Evolutionary conservation across 2,797 vertebrate genomes (phyloP).

Genomic region (Vespertilio murinus): DNA sequence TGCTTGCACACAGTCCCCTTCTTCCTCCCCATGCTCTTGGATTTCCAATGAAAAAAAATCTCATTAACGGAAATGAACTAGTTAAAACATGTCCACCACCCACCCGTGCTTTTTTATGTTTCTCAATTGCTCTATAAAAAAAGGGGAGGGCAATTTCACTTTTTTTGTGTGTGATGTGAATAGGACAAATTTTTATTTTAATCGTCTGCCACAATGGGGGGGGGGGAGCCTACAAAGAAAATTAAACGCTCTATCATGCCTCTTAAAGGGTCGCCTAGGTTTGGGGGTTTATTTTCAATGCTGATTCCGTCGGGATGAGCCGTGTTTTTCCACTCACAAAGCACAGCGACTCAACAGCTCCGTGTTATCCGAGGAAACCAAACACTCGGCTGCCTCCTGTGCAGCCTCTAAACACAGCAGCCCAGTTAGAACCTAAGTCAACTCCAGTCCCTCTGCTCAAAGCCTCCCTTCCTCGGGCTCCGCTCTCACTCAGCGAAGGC

Average conservation of each 20-base stretch:
- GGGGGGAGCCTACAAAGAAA: not conserved
- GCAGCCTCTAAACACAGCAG: not conserved
- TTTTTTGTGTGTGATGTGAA: conserved; percentile 53
- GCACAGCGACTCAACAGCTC: not conserved
- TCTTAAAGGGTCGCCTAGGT: not conserved
- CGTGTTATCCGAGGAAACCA: not conserved
- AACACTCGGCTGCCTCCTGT: not conserved
- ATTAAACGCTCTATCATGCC: not conserved
- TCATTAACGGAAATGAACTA: not conserved
- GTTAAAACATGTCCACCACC: not conserved
- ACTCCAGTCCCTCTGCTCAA: not conserved
- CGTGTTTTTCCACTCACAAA: not conserved
- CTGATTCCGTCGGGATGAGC: not conserved
- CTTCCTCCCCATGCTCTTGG: not conserved
- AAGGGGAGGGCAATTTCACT: conserved; percentile 40
- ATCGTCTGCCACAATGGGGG: not conserved
- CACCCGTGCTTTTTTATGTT: conserved; percentile 8
- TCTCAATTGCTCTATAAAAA: conserved; percentile 19
- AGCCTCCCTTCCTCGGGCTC: too few species aligned
- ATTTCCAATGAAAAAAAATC: not conserved
- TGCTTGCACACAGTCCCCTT: not conserved
- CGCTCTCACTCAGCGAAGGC: not conserved
- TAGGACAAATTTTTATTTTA: conserved; percentile 46
- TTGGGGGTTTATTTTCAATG: not conserved
- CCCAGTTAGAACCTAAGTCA: not conserved